phyloP scores from a whole-genome alignment of 2,888 invertebrate species.

The Boloria selene region DNA sequence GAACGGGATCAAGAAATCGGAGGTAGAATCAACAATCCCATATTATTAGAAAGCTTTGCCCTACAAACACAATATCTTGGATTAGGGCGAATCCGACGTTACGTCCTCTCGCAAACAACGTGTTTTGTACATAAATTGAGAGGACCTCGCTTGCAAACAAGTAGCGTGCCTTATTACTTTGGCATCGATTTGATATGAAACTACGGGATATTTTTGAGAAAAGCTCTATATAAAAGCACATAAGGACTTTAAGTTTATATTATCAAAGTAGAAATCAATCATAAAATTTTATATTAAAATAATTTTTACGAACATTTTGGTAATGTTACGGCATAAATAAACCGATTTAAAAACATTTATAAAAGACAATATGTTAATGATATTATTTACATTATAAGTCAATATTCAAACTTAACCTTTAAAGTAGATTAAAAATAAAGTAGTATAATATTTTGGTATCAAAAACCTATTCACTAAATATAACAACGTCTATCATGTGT shows the following conservation, averaged over 20 bases:
- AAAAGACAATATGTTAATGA: no score
- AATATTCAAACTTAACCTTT: no score
- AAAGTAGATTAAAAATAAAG: no score
- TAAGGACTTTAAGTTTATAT: no score
- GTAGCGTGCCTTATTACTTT: constrained; percentile 43
- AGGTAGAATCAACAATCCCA: constrained; percentile 41
- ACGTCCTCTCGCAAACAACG: constrained; percentile 48
- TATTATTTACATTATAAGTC: no score
- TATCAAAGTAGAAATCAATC: no score
- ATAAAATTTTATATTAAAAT: no score
- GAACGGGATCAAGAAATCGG: constrained; percentile 30
- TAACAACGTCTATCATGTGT: neutral
- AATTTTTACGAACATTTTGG: no score
- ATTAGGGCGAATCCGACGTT: constrained; percentile 51
- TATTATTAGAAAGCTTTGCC: constrained; percentile 45
- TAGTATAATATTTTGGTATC: neutral
- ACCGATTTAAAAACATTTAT: no score
- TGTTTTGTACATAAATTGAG: constrained; percentile 49
- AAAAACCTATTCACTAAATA: neutral
- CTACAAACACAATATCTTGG: constrained; percentile 58
- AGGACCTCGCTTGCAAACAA: constrained; percentile 51
- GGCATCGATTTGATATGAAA: constrained; percentile 37
- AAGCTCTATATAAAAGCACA: no score
- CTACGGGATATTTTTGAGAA: no score
- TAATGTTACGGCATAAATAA: no score